phyloP scores from a whole-genome alignment of 2,113 vertebrate species.

The Rhea pennata region DNA sequence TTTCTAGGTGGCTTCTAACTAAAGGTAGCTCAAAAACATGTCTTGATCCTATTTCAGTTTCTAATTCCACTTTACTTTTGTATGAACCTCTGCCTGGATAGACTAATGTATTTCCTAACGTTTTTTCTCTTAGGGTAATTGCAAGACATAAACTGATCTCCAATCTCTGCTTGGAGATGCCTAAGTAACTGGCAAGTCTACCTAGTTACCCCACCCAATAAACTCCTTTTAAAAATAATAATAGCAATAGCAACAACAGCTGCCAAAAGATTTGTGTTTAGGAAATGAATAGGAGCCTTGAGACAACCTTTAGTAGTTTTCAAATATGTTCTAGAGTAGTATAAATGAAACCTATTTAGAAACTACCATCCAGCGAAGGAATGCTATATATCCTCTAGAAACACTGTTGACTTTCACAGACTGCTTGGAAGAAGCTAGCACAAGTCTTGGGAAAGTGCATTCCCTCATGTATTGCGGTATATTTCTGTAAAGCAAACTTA shows the following conservation, averaged over 20 bases:
- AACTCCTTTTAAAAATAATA: background rate
- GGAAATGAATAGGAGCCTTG: background rate
- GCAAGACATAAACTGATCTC: background rate
- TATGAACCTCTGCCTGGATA: background rate
- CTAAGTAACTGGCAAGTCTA: background rate
- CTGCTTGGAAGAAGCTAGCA: background rate
- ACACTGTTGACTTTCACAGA: background rate
- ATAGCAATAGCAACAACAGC: background rate
- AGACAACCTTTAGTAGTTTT: background rate
- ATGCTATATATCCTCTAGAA: background rate
- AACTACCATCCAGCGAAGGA: background rate
- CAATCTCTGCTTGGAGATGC: background rate
- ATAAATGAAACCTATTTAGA: background rate
- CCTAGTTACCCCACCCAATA: background rate
- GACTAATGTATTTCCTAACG: background rate
- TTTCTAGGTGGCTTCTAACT: background rate
- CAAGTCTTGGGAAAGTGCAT: background rate
- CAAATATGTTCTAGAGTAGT: background rate
- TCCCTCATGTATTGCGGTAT: accelerated
- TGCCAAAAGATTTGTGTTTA: background rate
- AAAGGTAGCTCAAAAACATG: background rate
- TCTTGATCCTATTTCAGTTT: background rate
- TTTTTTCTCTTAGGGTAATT: background rate
- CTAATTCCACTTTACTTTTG: background rate
- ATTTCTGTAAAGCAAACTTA: background rate